Conservation (phyloP, 2,113 vertebrate genomes). For the Amphilophus citrinellus region DNA sequence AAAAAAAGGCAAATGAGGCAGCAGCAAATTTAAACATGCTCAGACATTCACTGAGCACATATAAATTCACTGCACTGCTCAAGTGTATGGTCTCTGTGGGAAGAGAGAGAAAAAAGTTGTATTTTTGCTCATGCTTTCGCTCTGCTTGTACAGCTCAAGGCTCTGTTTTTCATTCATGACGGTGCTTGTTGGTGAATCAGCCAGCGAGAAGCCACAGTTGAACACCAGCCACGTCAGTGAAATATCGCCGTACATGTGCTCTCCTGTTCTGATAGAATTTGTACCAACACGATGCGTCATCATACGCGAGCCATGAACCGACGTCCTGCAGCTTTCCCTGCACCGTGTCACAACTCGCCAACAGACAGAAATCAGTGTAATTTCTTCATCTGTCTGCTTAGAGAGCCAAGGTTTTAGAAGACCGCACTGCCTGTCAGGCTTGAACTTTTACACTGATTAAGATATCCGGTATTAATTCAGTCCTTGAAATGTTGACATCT, state of each 20-base stretch:
- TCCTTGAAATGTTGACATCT: background rate
- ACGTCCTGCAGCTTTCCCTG: background rate
- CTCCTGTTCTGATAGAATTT: conserved; percentile 26
- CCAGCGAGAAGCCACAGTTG: background rate
- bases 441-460: conserved; percentile 15
- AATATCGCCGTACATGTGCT: conserved; percentile 12
- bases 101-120: background rate
- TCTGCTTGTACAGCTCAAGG: conserved; percentile 4
- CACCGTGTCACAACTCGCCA: background rate
- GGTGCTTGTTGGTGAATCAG: conserved; percentile 21
- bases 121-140: conserved; percentile 2
- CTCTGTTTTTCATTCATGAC: conserved; percentile 25
- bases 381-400: conserved; percentile 27
- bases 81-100: background rate
- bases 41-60: background rate
- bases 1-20: background rate
- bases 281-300: conserved; percentile 26
- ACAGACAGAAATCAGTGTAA: background rate
- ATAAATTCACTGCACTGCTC: background rate
- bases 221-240: background rate
- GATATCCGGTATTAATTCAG: background rate
- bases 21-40: background rate
- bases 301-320: background rate
- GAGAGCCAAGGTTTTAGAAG: background rate
- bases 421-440: conserved; percentile 26